These are phyloP conservation scores for Falco biarmicus DNA, from an alignment of 2,797 vertebrate species.

Conservation along the genomic window DNA sequence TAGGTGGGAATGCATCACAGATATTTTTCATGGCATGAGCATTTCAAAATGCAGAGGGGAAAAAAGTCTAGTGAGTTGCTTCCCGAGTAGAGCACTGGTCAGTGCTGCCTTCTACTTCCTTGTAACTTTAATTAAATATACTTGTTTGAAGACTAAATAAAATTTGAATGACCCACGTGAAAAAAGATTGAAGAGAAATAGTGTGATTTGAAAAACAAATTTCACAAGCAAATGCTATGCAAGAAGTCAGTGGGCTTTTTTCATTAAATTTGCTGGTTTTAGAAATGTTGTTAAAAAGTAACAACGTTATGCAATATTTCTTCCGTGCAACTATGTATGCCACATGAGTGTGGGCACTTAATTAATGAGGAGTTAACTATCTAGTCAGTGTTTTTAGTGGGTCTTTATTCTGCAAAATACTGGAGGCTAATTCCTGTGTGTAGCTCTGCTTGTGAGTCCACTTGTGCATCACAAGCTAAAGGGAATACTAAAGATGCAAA, in stretches of 20 bases:
- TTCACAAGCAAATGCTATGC: background rate
- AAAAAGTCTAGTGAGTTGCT: background rate
- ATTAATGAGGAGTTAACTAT: background rate
- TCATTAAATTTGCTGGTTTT: background rate
- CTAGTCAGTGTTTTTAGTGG: background rate
- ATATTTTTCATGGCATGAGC: background rate
- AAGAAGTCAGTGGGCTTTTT: background rate
- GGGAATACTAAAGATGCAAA: background rate
- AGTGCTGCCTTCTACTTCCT: background rate
- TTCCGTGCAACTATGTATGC: background rate
- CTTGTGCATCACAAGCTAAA: background rate
- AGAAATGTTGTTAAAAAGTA: background rate
- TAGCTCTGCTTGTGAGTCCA: background rate
- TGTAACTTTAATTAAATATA: background rate
- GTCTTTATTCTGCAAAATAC: background rate
- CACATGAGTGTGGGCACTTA: background rate
- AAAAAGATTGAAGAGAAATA: background rate
- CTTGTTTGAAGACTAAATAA: background rate
- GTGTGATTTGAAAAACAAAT: background rate
- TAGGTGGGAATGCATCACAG: background rate
- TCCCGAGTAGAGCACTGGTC: background rate
- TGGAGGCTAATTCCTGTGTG: background rate
- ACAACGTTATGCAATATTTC: background rate
- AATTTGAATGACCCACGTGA: accelerated
- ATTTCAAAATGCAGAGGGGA: background rate